Evolutionary conservation across 1,140 invertebrate genomes (phyloP).

Genomic region (Microplitis mediator): DNA sequence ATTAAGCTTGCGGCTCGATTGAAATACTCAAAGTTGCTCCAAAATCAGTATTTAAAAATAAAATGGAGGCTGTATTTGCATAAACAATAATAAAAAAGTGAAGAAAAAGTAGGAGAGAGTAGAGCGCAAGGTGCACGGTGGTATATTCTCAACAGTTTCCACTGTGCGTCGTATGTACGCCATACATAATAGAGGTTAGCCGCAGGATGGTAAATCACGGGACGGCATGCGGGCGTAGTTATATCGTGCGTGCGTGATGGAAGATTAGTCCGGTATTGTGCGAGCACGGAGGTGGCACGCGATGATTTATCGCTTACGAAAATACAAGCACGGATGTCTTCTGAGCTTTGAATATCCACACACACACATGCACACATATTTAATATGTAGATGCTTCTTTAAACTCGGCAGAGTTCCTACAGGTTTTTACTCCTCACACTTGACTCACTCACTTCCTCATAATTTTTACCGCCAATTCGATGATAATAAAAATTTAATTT

Average conservation of each 20-base stretch:
- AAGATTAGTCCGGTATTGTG: constrained; percentile 61
- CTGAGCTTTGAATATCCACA: not conserved
- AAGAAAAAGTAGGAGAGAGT: not conserved
- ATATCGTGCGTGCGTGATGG: constrained; percentile 61
- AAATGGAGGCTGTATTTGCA: not conserved
- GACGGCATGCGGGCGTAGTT: constrained; percentile 62
- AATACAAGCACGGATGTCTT: constrained; percentile 38
- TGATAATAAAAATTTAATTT: no score
- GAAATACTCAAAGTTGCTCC: no score
- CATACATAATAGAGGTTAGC: constrained; percentile 62
- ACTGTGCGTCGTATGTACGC: constrained; percentile 55
- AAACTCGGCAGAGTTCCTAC: no score
- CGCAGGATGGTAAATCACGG: constrained; percentile 61
- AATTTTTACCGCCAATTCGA: no score
- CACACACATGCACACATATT: not conserved
- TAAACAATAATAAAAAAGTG: not conserved
- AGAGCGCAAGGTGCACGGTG: constrained; percentile 54
- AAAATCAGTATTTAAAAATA: no score
- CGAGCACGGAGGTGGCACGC: constrained; percentile 54
- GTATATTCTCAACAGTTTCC: constrained; percentile 56
- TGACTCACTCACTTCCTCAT: no score
- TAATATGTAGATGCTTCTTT: no score
- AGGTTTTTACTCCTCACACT: no score
- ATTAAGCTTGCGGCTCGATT: no score
- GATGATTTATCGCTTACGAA: constrained; percentile 60